Percentiles rank a stretch among this genome's conserved stretches.
Evolutionary conservation across 2,888 invertebrate genomes (phyloP).

Genomic region (Dicyrtoma fusca): DNA sequence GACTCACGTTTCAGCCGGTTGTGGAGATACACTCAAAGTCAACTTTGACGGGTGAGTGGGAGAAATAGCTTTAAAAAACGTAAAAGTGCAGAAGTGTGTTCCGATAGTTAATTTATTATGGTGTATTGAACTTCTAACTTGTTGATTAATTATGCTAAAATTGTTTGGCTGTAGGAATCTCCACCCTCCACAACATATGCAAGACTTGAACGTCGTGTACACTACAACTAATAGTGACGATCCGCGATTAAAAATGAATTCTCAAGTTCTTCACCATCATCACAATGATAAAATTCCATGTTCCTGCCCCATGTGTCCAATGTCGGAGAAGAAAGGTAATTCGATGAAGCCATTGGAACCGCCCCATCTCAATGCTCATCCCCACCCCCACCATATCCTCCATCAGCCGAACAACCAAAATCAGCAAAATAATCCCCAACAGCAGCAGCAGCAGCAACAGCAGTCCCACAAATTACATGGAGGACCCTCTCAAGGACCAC

Average conservation of each 20-base stretch:
- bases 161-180: too few relatives aligned
- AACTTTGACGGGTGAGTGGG: constrained; percentile 27
- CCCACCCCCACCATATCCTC: constrained; percentile 17
- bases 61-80: too few relatives aligned
- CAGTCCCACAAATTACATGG: too few relatives aligned
- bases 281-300: constrained; percentile 18
- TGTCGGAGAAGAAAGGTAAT: constrained; percentile 11
- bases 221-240: constrained; percentile 5
- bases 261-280: constrained; percentile 21
- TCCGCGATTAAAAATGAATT: constrained; percentile 31
- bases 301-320: constrained; percentile 19
- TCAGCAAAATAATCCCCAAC: background rate
- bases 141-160: too few relatives aligned
- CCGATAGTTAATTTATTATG: too few relatives aligned
- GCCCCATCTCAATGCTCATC: constrained; percentile 6
- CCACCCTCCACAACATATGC: constrained; percentile 20
- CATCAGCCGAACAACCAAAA: constrained; percentile 29
- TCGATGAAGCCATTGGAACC: constrained; percentile 10
- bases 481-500: background rate
- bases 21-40: constrained; percentile 29
- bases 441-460: background rate
- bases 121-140: background rate
- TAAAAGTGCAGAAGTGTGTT: too few relatives aligned
- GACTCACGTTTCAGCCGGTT: constrained; percentile 18
- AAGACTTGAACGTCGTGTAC: constrained; percentile 11